Base-by-base conservation (phyloP, 2,797 vertebrate genomes). In the Spatula clypeata region DNA sequence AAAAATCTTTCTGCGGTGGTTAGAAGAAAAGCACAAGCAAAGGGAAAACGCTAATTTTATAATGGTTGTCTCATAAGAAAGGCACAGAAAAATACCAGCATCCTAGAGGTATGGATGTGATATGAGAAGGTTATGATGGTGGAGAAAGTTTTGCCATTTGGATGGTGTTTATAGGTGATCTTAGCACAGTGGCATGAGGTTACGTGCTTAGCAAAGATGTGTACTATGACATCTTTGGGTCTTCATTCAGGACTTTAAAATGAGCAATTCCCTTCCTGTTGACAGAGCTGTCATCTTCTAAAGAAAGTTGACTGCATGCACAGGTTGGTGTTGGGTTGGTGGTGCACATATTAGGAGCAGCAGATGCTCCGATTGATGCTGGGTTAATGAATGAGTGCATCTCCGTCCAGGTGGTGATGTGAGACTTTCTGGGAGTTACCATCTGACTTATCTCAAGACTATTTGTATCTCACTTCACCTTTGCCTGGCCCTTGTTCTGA, bases 401-500 rank as follows among this genome's bases (percentile, higher is more conserved):
- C 24, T 7, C 32, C 1, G 27, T n/a, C 31, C 66, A 40, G 2
- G 0, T 5, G 16, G 62, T 40, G 54, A 10, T 45, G 47, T 1
- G 1, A 55, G 49, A 11, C 19, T 8, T 55, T 31, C 14, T n/a
- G 53, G 69, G 64, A 53, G 85, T 17, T 31, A 7, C 31, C 34
- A 12, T 4, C 55, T 79, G 83, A 57, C 69, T 89, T 76, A 49
- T 7, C 65, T 81, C 67, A 49, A 84, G 31, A 87, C 54, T 23
- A 26, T 67, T 87, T 85, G 14, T 36, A 65, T 66, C 60, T 58
- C 34, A 2, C 66, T 72, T 77, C 62, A 32, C 79, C 87, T 89
- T 65, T 83, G 32, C 57, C 69, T 16, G 2, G 26, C 62, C 83
- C 93, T 80, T 93, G 62, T 54, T 58, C 65, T 61, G 67, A 87